Base-by-base conservation (phyloP, 2,888 invertebrate species). In the Idaea dimidiata region DNA sequence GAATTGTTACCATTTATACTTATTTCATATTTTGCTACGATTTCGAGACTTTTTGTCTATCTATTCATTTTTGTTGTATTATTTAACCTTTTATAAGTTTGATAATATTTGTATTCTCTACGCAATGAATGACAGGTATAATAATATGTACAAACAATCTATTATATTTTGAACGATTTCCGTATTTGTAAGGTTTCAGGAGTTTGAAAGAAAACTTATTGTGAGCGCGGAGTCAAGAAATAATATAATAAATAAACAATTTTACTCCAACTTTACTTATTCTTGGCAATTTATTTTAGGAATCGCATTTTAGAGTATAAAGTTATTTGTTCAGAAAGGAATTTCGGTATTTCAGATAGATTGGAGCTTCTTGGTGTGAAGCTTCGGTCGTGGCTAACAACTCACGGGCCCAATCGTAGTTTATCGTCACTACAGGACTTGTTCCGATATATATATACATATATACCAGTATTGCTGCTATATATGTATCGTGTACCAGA, bases 1-100 rank as follows among this genome's bases (percentile, higher is more conserved):
- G 72, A 75, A 80, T 70, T 63, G 63, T 64, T 63, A 64, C 32
- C 32, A 32, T 10, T 8, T n/a, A 5, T 24, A 24, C 24, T 24
- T 24, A 24, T 24, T 5, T 24, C 24, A 43, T 43, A 43, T 43
- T 43, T 43, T 43, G 3, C 3, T 8, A 14, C 1, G 10, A 43
- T 43, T 43, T 43, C 3, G 8, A 14, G 14, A 43, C 43, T 2
- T 43, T 14, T 24, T 24, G 24, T 24, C 3, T 24, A 24, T 24
- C 24, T 24, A 24, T 24, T 24, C 24, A 24, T 1, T 24, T 24
- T 3, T 1, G 5, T 24, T 3, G 1, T 24, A 24, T 24, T 24
- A 24, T 24, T 24, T 24, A 24, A 5, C 3, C 24, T 3, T 5
- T 24, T 24, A 24, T 24, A 3, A 24, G 24, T 24, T 24, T 24